These are phyloP conservation scores for Rhea americana DNA, from an alignment of 2,113 vertebrate species.

Conservation along the genomic window DNA sequence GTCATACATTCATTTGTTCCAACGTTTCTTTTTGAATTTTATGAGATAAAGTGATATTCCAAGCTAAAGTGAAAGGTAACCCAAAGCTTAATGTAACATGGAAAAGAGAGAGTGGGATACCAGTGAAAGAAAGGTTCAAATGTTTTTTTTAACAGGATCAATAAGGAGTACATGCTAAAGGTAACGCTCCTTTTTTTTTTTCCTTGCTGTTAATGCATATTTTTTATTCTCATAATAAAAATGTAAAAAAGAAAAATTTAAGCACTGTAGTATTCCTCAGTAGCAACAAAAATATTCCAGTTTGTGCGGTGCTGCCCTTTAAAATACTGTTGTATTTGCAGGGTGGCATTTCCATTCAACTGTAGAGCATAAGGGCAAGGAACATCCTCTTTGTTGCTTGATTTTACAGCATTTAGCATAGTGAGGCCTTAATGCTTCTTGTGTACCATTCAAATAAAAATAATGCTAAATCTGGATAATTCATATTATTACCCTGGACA, in stretches of 20 bases:
- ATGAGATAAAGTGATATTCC: conserved; percentile 64
- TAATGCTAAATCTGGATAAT: background rate
- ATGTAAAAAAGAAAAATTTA: background rate
- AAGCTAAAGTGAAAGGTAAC: conserved; percentile 65
- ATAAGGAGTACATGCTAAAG: conserved; percentile 73
- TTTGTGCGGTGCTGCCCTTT: background rate
- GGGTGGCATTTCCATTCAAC: background rate
- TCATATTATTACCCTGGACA: background rate
- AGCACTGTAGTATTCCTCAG: background rate
- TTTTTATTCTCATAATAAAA: background rate
- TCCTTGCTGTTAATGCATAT: background rate
- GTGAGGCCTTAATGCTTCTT: background rate
- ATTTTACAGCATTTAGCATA: background rate
- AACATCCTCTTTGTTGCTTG: background rate
- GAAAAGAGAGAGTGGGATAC: conserved; percentile 58
- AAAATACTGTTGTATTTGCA: background rate
- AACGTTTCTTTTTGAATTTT: background rate
- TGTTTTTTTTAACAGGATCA: conserved; percentile 68
- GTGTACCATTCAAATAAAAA: background rate
- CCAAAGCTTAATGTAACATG: conserved; percentile 57
- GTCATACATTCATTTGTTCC: background rate
- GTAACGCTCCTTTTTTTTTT: conserved; percentile 1
- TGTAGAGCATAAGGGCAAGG: background rate
- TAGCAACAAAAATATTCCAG: background rate
- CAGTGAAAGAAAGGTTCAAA: conserved; percentile 57